phyloP scores from a whole-genome alignment of 1,140 invertebrate species.

The Drosophila willistoni region DNA sequence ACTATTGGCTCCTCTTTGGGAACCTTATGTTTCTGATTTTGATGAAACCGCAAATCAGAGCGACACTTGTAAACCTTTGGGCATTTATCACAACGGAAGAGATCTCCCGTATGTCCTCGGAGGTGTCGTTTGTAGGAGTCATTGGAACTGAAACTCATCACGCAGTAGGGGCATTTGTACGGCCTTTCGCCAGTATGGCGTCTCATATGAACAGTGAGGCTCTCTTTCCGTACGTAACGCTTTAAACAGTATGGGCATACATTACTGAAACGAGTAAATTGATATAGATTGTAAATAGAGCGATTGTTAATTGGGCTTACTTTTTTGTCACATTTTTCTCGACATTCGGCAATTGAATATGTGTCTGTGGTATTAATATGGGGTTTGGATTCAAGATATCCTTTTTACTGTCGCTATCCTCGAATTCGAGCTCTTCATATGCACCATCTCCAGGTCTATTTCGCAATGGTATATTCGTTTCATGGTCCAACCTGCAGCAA shows the following conservation, averaged over 20 bases:
- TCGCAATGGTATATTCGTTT: background rate
- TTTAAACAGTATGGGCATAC: background rate
- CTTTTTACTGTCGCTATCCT: background rate
- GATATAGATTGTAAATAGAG: background rate
- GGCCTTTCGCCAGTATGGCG: background rate
- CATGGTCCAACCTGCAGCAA: background rate
- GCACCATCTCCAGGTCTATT: slow-evolving; percentile 15
- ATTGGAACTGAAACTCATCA: background rate
- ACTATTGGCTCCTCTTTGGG: background rate
- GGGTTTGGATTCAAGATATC: background rate
- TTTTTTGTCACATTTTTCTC: background rate
- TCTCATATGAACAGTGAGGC: background rate
- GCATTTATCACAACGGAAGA: slow-evolving; percentile 16
- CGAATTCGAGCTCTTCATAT: slow-evolving; percentile 4
- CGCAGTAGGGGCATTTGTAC: slow-evolving; percentile 6
- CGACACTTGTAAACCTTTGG: background rate
- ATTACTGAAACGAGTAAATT: slow-evolving; percentile 2
- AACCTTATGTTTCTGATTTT: background rate
- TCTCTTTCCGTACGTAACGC: slow-evolving; percentile 7
- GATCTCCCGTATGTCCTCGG: slow-evolving; percentile 14
- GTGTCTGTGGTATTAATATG: background rate
- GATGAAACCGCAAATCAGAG: background rate
- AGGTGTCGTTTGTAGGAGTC: slow-evolving; percentile 1
- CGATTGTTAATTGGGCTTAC: background rate
- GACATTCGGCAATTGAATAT: background rate